Base-by-base conservation (phyloP, 2,888 invertebrate species). In the Platynereis dumerilii region DNA sequence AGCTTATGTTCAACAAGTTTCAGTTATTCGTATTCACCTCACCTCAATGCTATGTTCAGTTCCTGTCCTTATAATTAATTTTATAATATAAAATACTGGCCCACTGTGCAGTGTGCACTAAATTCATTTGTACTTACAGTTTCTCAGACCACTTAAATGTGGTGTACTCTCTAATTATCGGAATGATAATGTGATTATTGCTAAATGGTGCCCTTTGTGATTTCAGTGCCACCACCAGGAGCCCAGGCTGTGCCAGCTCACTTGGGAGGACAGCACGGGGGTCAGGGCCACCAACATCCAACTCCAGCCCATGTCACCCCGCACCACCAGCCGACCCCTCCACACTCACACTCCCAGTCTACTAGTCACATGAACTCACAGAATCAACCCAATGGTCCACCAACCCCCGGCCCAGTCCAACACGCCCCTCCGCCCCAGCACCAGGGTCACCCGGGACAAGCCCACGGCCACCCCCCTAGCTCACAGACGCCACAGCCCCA, bases 211-310 rank as follows among this genome's bases (percentile, higher is more conserved):
- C n/a, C n/a, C n/a, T n/a, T n/a, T n/a, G 12, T 42, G 12, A 42
- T 61, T 61, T 22, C 61, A 61, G 61, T 61, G 60, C 29, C 60
- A n/a, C 61, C 54, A 2, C 61, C 61, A 34, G 62, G 62, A 28
- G 56, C 62, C 28, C 56, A 56, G 56, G 57, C 62, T 28, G 62
- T 57, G 27, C 62, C 62, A n/a, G 60, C 60, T 15, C 57, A 62
- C 48, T 39, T 61, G 15, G 45, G 42, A 22, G 39, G 28, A 27
- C 62, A 62, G 45, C 61, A 60, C 26, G 34, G 34, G 5, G 34
- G 34, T 34, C 34, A 34, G 12, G 34, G 34, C 34, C 34, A 17
- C 48, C 62, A 26, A 5, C 57, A 44, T 26, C 62, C 54, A 39
- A 29, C 61, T 2, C 60, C 52, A 10, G 39, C 55, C 55, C 62